Conservation (phyloP, 2,888 invertebrate genomes). For the Augiades crinisus region DNA sequence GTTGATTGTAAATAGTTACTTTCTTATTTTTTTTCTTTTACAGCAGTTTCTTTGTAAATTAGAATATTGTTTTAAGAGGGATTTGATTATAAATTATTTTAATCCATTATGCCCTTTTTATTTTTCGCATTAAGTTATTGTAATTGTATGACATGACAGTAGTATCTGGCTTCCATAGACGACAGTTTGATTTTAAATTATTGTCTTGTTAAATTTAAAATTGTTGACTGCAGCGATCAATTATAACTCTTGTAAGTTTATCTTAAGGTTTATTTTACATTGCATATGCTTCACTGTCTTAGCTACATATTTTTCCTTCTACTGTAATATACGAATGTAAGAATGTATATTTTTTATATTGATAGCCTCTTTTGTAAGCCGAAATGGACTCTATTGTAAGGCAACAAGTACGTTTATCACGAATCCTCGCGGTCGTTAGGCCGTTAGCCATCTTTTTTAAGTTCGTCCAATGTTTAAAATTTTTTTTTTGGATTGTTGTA, state of each 20-base stretch:
- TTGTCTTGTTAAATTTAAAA: background rate
- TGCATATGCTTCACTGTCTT: conserved; percentile 7
- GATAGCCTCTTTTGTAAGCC: conserved; percentile 34
- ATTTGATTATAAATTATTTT: background rate
- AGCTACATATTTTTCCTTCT: conserved; percentile 25
- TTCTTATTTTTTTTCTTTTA: conserved; percentile 2
- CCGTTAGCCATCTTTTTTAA: conserved; percentile 41
- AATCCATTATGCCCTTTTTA: background rate
- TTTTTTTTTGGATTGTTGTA: conserved; percentile 45
- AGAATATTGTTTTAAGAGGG: background rate
- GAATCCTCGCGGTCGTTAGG: conserved; percentile 27
- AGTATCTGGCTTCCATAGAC: conserved; percentile 9
- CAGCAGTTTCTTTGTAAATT: conserved; percentile 8
- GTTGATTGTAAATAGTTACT: conserved; percentile 10
- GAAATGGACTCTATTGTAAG: conserved; percentile 38
- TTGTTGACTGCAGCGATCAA: conserved; percentile 1
- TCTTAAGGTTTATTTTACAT: conserved; percentile 12
- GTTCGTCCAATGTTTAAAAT: conserved; percentile 43
- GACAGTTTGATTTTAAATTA: background rate
- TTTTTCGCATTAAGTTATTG: conserved; percentile 2
- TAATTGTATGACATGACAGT: background rate
- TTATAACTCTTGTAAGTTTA: conserved; percentile 4
- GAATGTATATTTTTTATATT: conserved; percentile 31
- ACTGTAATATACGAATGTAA: conserved; percentile 29
- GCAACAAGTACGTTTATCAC: conserved; percentile 33